phyloP scores from a whole-genome alignment of 2,797 vertebrate species.

The Steatocranus sp. region DNA sequence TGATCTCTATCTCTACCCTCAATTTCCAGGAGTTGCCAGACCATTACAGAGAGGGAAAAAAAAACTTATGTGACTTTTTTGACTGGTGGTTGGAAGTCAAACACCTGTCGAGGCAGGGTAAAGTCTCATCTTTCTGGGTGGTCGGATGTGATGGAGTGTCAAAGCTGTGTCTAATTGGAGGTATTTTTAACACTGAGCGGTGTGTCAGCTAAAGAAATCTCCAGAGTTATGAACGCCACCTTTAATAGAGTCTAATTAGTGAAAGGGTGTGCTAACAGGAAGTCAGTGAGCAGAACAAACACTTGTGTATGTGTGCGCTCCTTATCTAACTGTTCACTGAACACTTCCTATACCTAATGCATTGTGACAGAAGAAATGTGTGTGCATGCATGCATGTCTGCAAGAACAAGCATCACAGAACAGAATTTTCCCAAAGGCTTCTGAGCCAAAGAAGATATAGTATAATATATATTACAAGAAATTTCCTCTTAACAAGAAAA shows the following conservation, averaged over 20 bases:
- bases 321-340: conserved; percentile 41
- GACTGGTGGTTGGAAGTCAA: conserved; percentile 16
- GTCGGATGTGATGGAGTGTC: conserved; percentile 35
- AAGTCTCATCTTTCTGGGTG: conserved; percentile 50
- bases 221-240: conserved; percentile 59
- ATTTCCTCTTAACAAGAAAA: background rate
- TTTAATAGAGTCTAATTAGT: conserved; percentile 75
- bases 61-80: conserved; percentile 16
- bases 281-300: conserved; percentile 56
- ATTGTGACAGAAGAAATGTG: conserved; percentile 34
- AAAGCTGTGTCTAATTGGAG: conserved; percentile 63
- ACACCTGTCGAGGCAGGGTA: conserved; percentile 31
- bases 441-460: background rate
- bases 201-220: conserved; percentile 56
- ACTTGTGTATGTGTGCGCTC: background rate
- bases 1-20: conserved; percentile 54
- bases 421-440: conserved; percentile 2
- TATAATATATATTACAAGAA: background rate
- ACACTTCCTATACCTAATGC: conserved; percentile 41
- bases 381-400: background rate
- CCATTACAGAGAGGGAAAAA: conserved; percentile 32
- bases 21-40: conserved; percentile 57
- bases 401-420: background rate
- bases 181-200: conserved; percentile 62
- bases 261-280: conserved; percentile 40